Base-by-base conservation (phyloP, 2,797 vertebrate species). In the Pseudochirops corinnae region DNA sequence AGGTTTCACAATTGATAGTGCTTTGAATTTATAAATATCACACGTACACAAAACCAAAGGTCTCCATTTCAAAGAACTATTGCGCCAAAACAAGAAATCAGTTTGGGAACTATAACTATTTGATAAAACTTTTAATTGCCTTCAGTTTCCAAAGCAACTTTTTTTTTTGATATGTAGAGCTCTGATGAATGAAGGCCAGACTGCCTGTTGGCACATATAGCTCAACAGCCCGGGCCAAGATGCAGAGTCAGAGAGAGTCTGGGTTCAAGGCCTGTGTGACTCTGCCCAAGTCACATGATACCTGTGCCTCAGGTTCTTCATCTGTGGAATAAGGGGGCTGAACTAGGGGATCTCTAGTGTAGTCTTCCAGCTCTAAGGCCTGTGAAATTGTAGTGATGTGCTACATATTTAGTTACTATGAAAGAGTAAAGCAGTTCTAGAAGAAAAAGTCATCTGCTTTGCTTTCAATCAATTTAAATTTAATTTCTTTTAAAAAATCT, bases 1-100 rank as follows among this genome's bases (percentile, higher is more conserved):
- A 33, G 11, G 0, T 4, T 6, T 13, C 31, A 4, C 12, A 1
- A 3, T 3, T 12, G 60, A 92, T n/a, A 0, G 2, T 0, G 31
- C 29, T 50, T 58, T 0, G 0, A 5, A 0, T 0, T 4, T 0
- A 67, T 46, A 91, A 55, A 53, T 46, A 58, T 50, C 50, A 12
- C 29, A 28, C 0, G 4, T 2, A 33, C 11, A 4, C 0, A 2
- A 11, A 26, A 11, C 58, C 50, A 1, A 31, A 82, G 52, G 90
- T 7, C n/a, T 90, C 14, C 24, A 13, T 1, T 52, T 0, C 13
- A 14, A 53, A 67, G 39, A 55, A 0, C 0, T 52, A 39, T 28
- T 60, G 53, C 2, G 2, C 90, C 58, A 0, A 11, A 31, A 55
- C 52, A 0, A 26, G 39, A 57, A 29, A 91, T 13, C 55, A 53